phyloP scores from a whole-genome alignment of 2,113 vertebrate species.

The Ardeotis arabs region DNA sequence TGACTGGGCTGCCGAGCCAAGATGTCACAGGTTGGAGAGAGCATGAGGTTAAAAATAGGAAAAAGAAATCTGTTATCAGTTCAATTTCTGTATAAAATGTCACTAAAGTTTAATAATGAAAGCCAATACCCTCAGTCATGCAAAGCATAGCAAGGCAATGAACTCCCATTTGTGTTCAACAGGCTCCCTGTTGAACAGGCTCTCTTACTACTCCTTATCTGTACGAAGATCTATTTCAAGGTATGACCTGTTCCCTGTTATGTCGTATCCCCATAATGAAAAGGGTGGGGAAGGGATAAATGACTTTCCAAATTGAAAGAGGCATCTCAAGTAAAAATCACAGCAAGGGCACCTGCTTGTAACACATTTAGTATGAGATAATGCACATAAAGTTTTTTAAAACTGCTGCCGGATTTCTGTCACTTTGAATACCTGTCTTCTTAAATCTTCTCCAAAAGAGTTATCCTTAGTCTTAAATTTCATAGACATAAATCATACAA shows the following conservation, averaged over 20 bases:
- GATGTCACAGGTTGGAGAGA: constrained; percentile 5
- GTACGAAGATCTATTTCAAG: not conserved
- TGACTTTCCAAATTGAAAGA: not conserved
- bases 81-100: not conserved
- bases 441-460: not conserved
- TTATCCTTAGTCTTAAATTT: not conserved
- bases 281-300: not conserved
- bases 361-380: not conserved
- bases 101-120: not conserved
- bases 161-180: not conserved
- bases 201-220: not conserved
- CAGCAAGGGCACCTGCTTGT: not conserved
- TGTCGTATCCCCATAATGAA: not conserved
- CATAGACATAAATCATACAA: not conserved
- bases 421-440: not conserved
- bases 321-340: not conserved
- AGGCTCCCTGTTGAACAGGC: not conserved
- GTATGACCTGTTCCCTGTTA: not conserved
- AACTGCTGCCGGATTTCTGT: not conserved
- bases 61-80: constrained; percentile 29
- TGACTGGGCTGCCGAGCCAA: constrained; percentile 69
- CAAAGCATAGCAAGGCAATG: not conserved
- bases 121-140: not conserved
- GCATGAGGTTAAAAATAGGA: not conserved
- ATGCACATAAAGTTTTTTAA: not conserved